Base-by-base conservation (phyloP, 35 echinoderm and acorn worm species). In the Lytechinus variegatus region DNA sequence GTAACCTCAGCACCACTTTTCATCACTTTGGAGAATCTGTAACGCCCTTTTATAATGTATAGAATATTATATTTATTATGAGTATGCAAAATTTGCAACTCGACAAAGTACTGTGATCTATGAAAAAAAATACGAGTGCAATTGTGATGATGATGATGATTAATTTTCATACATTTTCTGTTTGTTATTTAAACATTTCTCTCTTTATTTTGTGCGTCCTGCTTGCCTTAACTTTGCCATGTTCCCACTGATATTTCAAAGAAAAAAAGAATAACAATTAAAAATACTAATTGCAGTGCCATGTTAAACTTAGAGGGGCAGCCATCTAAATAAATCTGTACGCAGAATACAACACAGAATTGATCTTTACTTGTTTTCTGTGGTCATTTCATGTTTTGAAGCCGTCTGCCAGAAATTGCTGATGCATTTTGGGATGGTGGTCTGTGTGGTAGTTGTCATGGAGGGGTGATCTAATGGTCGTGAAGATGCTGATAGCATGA, bases 41-140 rank as follows among this genome's bases (percentile, higher is more conserved):
- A 79, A 79, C 66, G 66, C 66, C 66, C 66, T 79, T 79, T 79
- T 79, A 79, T 79, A 79, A 79, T 79, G 66, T 79, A 79, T 79
- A 79, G n/a, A 79, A 19, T 79, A 79, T 79, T 44, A 79, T 79
- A 79, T 79, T 79, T 79, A 44, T 44, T 44, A 79, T 79, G 66
- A 79, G 61, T 79, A 79, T 79, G 66, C 66, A 24, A 27, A 24
- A 24, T 24, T 6, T 79, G 66, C 66, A 79, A 24, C 66, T 79
- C 66, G 66, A 79, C 66, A 7, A 24, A 79, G 66, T 79, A 79
- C 66, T 79, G 66, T 79, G 66, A 79, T n/a, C 66, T 24, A 79
- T 79, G 66, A 79, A 79, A 79, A 79, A 44, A 44, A 44, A 3
- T n/a, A 79, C 24, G 66, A 79, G 66, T 79, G 66, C 66, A 79